Evolutionary conservation across 2,113 vertebrate species (phyloP), one percentile per base, ranked within the genome.

Genomic region (Lepus timidus): DNA sequence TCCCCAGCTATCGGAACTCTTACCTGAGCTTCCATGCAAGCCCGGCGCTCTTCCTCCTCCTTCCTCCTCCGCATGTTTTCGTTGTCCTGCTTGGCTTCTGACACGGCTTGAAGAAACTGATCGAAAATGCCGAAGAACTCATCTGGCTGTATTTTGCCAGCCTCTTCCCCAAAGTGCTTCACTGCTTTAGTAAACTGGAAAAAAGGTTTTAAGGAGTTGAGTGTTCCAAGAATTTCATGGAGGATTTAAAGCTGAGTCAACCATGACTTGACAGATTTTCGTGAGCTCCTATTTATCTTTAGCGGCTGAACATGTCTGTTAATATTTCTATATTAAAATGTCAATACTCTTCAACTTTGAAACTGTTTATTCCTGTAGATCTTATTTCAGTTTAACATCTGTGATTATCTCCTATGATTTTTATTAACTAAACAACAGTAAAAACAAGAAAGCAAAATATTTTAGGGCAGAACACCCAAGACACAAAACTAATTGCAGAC

Each of bases 91-190:
- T 99, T 99, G 93, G 99, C 99, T 95, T 99, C 99, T 0, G 98
- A 81, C 91, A 99, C 99, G 0, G 99, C 99, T 98, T 99, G 99
- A 97, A 99, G 99, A 98, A 99, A 99, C 97, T 99, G 99, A 97
- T 99, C 99, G 1, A 99, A 99, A 97, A 99, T 99, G 94, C 99
- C 99, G 3, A 99, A 99, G 98, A 99, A 99, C 98, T 99, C 99
- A 0, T 99, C 99, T 0, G 99, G 99, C 97, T 99, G 99, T 94
- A 99, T 99, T 98, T 99, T 99, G 90, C 98, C 97, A 5, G 98
- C 97, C n/a, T 99, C 99, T 97, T 99, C 99, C 25, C 99, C 99
- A 17, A 99, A 99, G 98, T 99, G 99, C 97, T 99, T 99, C 88
- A 99, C 99, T 29, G 99, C 99, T 98, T 98, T 99, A 73, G 98